Percentiles rank a stretch among this genome's conserved stretches.
Evolutionary conservation across 2,113 vertebrate genomes (phyloP).

Genomic region (Gopherus flavomarginatus): DNA sequence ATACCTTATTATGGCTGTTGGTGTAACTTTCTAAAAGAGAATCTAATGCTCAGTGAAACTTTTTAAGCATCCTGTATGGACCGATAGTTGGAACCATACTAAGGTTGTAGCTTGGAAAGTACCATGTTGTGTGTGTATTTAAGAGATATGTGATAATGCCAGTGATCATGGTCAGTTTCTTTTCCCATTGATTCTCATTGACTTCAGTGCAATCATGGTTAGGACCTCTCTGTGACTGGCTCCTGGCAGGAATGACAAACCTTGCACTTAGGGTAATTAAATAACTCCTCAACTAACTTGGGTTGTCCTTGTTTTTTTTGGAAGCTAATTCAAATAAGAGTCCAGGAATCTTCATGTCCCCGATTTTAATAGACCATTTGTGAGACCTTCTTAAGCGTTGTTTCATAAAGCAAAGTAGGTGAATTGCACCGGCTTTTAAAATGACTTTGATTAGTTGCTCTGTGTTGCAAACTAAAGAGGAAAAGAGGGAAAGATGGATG

Average conservation of each 20-base stretch:
- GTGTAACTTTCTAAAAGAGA: neutral
- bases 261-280: neutral
- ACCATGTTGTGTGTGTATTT: neutral
- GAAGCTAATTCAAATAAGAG: neutral
- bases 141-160: neutral
- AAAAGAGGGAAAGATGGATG: neutral
- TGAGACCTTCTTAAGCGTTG: neutral
- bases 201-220: neutral
- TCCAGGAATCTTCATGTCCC: neutral
- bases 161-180: neutral
- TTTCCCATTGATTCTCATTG: neutral
- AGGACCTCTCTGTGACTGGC: neutral
- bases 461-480: neutral
- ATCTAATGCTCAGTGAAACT: neutral
- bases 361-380: neutral
- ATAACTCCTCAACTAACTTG: neutral
- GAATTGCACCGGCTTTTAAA: constrained; percentile 22
- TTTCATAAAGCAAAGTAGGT: neutral
- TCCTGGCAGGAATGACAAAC: neutral
- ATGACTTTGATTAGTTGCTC: constrained; percentile 2
- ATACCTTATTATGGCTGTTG: neutral
- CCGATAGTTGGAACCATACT: neutral
- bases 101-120: neutral
- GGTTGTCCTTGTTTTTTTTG: neutral
- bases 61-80: neutral